Evolutionary conservation across 1,140 invertebrate genomes (phyloP), one percentile per base, ranked within the genome.

Genomic region (Leptinotarsa texana): DNA sequence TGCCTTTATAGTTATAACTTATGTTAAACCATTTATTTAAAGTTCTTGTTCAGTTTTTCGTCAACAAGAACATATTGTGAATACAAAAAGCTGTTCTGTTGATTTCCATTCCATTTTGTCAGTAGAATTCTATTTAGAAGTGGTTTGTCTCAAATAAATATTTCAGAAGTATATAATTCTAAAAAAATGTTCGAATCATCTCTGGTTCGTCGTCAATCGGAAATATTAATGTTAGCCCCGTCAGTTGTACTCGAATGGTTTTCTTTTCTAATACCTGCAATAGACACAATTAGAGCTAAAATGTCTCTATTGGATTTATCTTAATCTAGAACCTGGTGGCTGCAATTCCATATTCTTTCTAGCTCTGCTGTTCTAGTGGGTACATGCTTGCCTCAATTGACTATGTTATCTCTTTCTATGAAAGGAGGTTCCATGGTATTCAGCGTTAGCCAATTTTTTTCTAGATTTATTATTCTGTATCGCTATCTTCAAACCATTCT

Each of bases 81-180:
- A 65, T 65, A 21, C 11, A 8, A 65, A 17, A 65, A 65, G 24
- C 63, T 65, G 0, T 13, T 65, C n/a, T 24, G 8, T 65, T 17
- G 63, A 65, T 65, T 65, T 13, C 2, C 21, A 65, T 27, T 33
- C 63, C 63, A 65, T 65, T 21, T 24, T 65, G 63, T 65, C 18
- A 65, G 2, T 24, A 13, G 18, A 65, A 21, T 27, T 65, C 15
- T 27, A 65, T 2, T 22, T 8, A 21, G 24, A 65, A 5, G 3
- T 65, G 21, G 11, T 27, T 65, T 65, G 63, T 15, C n/a, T n/a
- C 4, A 1, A 65, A 15, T 65, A 27, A 6, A 8, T 65, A 4
- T 65, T 27, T 65, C 22, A 65, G 22, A 22, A 22, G 3, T n/a
- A n/a, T n/a, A n/a, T n/a, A n/a, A n/a, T n/a, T n/a, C n/a, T n/a